Conservation (phyloP, 2,113 vertebrate genomes). For the Lucifuga dentata region DNA sequence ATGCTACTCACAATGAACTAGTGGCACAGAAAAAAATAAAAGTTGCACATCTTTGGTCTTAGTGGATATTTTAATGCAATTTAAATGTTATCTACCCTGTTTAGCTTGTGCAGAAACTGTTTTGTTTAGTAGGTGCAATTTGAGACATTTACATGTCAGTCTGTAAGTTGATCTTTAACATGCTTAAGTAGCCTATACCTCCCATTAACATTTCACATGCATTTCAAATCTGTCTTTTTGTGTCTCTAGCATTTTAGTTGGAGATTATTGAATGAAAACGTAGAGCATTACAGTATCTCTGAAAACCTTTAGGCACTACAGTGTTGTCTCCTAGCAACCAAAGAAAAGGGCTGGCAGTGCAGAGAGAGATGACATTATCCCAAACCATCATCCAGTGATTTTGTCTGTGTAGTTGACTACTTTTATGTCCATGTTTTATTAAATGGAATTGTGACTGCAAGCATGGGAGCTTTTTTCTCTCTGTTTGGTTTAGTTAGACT, state of each 20-base stretch:
- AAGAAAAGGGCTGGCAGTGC: conserved; percentile 63
- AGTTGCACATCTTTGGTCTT: conserved; percentile 7
- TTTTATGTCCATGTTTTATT: conserved; percentile 13
- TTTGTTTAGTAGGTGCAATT: no score
- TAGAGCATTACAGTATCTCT: conserved; percentile 62
- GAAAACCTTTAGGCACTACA: conserved; percentile 75
- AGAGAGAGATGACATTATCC: conserved; percentile 68
- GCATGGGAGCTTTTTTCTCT: background rate
- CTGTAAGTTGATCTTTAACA: background rate
- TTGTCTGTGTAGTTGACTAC: conserved; percentile 35
- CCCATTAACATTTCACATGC: no score
- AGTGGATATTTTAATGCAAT: conserved; percentile 10
- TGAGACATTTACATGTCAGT: background rate
- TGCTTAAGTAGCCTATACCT: background rate
- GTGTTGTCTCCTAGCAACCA: conserved; percentile 82
- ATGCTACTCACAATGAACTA: conserved; percentile 1
- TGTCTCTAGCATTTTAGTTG: conserved; percentile 37
- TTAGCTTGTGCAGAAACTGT: background rate
- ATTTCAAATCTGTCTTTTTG: background rate
- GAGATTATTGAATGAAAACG: conserved; percentile 33
- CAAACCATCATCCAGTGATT: conserved; percentile 54
- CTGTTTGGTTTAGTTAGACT: conserved; percentile 3
- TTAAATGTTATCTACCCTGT: conserved; percentile 11
- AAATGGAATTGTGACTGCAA: background rate
- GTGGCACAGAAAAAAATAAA: conserved; percentile 2